phyloP scores from a whole-genome alignment of 2,113 vertebrate species.

The Phodopus roborovskii region DNA sequence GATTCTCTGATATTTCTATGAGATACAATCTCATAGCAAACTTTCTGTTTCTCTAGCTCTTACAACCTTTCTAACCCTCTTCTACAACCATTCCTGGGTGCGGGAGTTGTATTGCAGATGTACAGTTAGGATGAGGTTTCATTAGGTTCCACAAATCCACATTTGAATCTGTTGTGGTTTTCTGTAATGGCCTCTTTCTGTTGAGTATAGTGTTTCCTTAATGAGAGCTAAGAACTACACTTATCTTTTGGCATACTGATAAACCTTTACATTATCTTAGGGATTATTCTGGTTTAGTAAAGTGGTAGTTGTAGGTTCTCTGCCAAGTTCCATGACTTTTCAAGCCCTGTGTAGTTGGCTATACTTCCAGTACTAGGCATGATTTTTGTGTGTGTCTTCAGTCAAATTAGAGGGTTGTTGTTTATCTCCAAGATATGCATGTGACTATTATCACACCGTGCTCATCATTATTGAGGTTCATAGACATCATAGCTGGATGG shows the following conservation, averaged over 20 bases:
- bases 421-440: neutral
- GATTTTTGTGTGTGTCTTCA: neutral
- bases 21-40: neutral
- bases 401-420: neutral
- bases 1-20: neutral
- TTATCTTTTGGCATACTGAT: neutral
- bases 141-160: too few relatives aligned
- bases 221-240: neutral
- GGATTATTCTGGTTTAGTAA: neutral
- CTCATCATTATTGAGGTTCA: neutral
- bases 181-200: neutral
- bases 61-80: neutral
- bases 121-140: too few relatives aligned
- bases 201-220: neutral
- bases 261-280: neutral
- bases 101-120: neutral
- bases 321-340: neutral
- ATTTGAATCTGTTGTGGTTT: neutral
- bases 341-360: neutral
- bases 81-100: neutral
- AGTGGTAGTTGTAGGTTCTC: neutral
- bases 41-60: neutral
- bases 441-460: neutral
- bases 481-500: neutral
- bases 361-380: too few relatives aligned